Conservation (phyloP, 2,797 vertebrate species). For the Choloepus didactylus region DNA sequence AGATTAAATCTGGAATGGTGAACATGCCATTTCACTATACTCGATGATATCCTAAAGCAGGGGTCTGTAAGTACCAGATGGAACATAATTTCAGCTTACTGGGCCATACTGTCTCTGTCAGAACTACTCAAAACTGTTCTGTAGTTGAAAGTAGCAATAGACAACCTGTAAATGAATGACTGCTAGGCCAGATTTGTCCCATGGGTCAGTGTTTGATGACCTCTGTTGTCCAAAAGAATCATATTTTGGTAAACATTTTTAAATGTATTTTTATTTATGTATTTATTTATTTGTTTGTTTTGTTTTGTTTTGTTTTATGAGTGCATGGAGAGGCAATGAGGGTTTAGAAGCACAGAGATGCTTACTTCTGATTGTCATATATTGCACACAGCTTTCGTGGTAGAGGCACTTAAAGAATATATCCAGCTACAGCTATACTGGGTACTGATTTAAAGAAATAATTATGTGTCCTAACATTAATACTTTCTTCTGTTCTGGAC, state of each 20-base stretch:
- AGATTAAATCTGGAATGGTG: background rate
- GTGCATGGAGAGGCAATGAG: background rate
- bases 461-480: background rate
- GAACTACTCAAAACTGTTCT: background rate
- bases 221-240: background rate
- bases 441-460: background rate
- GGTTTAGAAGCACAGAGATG: accelerated
- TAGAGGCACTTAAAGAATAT: background rate
- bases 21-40: background rate
- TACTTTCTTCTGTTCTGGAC: background rate
- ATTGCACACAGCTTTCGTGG: background rate
- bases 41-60: background rate
- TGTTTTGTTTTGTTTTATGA: background rate
- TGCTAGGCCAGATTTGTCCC: background rate
- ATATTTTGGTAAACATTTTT: background rate
- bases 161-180: background rate
- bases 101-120: background rate
- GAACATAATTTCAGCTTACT: background rate
- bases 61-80: background rate
- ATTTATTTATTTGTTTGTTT: background rate
- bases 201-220: background rate
- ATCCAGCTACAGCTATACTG: background rate
- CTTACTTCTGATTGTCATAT: background rate
- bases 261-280: background rate
- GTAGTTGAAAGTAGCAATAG: background rate